Conservation (phyloP, 2,113 vertebrate species). For the Micromys minutus region DNA sequence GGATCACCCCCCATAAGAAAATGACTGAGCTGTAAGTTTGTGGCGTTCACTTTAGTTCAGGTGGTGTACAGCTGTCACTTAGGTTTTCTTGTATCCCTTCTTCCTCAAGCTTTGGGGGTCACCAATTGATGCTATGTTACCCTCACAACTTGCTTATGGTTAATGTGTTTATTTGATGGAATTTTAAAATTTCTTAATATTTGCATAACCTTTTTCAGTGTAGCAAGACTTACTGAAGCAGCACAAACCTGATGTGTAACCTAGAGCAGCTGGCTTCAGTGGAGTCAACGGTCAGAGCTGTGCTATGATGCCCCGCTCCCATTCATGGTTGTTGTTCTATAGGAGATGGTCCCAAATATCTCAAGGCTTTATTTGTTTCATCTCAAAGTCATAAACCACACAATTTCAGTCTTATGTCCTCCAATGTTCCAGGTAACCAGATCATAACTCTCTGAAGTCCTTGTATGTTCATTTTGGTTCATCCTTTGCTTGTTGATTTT, state of each 20-base stretch:
- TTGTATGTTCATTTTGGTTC: too few relatives aligned
- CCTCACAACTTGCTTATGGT: not conserved
- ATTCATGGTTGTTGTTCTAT: too few relatives aligned
- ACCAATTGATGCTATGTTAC: not conserved
- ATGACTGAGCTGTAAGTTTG: not conserved
- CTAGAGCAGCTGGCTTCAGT: not conserved
- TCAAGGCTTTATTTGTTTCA: too few relatives aligned
- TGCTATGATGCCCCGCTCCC: too few relatives aligned
- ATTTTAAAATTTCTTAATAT: not conserved
- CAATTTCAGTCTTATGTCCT: too few relatives aligned
- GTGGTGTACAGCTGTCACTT: not conserved
- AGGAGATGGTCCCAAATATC: too few relatives aligned
- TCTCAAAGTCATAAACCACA: too few relatives aligned
- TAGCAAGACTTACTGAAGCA: not conserved
- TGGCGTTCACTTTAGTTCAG: not conserved
- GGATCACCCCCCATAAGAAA: not conserved
- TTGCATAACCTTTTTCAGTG: not conserved
- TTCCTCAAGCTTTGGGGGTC: not conserved
- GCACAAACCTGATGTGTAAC: not conserved
- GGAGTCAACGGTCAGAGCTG: not conserved
- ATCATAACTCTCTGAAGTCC: too few relatives aligned
- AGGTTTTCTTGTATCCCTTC: not conserved
- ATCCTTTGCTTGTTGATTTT: too few relatives aligned
- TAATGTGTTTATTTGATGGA: not conserved
- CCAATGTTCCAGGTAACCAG: too few relatives aligned